A percentile compares a stretch with the other conserved stretches of the same genome.
Conservation (phyloP, 53 echinoderm and acorn worm species). For the Henricia sp. region DNA sequence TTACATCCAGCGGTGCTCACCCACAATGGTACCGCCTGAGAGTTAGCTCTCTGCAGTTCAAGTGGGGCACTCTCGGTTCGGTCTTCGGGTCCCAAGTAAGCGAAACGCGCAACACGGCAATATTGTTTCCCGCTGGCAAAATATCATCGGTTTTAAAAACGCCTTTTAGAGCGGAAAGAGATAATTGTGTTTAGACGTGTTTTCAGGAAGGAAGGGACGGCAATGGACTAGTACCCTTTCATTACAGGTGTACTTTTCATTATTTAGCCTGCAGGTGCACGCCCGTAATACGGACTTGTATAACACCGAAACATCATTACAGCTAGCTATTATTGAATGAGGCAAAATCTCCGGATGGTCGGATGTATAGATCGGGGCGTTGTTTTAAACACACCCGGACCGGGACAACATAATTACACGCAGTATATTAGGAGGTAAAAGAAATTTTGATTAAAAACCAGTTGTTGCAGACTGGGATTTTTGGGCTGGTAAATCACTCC, state of each 20-base stretch:
- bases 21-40: too few species aligned
- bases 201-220: neutral
- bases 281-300: too few species aligned
- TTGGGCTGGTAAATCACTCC: too few species aligned
- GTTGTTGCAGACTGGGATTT: too few species aligned
- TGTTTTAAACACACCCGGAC: too few species aligned
- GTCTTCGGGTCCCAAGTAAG: neutral
- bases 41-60: neutral
- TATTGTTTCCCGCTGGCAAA: neutral
- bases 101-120: neutral
- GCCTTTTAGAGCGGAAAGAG: slow-evolving; percentile 1
- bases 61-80: slow-evolving; percentile 1
- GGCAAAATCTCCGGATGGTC: too few species aligned
- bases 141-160: neutral
- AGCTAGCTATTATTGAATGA: slow-evolving; percentile 6
- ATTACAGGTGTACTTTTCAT: slow-evolving; percentile 13
- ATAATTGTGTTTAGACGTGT: slow-evolving; percentile 16
- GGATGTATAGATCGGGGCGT: too few species aligned
- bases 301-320: slow-evolving; percentile 16
- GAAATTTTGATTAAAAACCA: too few species aligned
- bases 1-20: slow-evolving; percentile 27
- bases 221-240: slow-evolving; percentile 3
- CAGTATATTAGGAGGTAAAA: too few species aligned
- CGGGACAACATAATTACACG: too few species aligned
- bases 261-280: neutral